These are phyloP conservation scores for Patella pellucida DNA, from an alignment of 2,888 invertebrate genomes.

Conservation along the genomic window DNA sequence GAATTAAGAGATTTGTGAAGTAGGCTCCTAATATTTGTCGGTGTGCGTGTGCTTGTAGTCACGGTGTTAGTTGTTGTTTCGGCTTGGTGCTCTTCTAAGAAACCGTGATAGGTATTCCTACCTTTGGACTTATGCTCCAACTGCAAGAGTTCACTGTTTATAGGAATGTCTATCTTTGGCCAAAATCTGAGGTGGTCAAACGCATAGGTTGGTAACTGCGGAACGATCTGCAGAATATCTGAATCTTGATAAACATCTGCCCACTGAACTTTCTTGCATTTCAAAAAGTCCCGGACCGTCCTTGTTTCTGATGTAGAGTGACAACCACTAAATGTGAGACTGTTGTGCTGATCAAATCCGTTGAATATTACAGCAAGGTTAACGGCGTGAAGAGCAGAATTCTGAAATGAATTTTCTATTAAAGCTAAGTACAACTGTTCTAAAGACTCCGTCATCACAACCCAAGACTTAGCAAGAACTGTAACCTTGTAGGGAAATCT, in stretches of 20 bases:
- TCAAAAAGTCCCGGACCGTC: background rate
- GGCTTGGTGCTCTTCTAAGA: background rate
- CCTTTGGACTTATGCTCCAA: background rate
- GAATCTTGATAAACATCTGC: background rate
- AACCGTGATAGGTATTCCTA: background rate
- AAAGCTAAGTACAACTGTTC: background rate
- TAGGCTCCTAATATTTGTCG: background rate
- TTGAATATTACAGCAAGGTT: background rate
- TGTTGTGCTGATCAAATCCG: background rate
- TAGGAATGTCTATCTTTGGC: background rate
- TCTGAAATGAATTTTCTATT: background rate
- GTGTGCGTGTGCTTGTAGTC: background rate
- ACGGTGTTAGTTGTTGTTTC: background rate
- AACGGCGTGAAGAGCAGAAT: background rate
- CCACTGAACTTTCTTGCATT: background rate
- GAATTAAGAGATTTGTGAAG: background rate
- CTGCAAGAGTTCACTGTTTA: conserved; percentile 1
- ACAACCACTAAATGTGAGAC: background rate
- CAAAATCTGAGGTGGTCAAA: background rate
- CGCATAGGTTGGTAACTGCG: background rate
- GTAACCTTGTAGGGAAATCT: background rate
- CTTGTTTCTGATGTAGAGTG: background rate
- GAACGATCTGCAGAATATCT: background rate
- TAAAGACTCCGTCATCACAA: background rate
- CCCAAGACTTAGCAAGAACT: background rate